Base-by-base conservation (phyloP, 2,797 vertebrate species). In the Vespertilio murinus region DNA sequence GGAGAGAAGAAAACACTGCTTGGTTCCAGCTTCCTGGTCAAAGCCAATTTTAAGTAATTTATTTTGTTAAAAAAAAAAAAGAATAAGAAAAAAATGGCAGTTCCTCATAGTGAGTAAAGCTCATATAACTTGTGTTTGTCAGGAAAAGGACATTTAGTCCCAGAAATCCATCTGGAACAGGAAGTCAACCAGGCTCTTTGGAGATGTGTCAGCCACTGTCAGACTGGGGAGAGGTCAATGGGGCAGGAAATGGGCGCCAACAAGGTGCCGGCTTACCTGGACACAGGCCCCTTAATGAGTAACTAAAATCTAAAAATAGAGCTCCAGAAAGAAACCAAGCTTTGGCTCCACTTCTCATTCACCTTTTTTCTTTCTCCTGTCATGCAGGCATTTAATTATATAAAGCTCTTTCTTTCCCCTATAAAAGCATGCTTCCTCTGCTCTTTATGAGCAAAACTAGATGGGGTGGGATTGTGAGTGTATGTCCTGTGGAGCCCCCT, bases 41-140 rank as follows among this genome's bases (percentile, higher is more conserved):
- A 95, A 95, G 87, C 56, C 84, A 88, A 91, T 88, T 95, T 91
- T 67, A 85, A 94, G 93, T 96, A 74, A 95, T 96, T 95, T 96
- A 91, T 95, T 94, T 91, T 95, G 89, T 95, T 74, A 94, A 78
- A 91, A 78, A 91, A 87, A 54, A 22, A 52, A 52, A 1, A 52
- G 5, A 49, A 52, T 8, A 54, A 49, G 6, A 94, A 94, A 47
- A 47, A 12, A 5, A 91, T 8, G 79, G 80, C 92, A 65, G 82
- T 42, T 83, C 82, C 86, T n/a, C 8, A 33, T 38, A 40, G 65
- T 0, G 8, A 61, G 59, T 71, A 38, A 92, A 95, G 94, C 93
- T 91, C 86, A 94, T 94, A 94, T 88, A 82, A 75, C 91, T 70
- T 2, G 18, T 78, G 47, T 89, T 70, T 96, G 91, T 91, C 49